Evolutionary conservation across 2,888 invertebrate species (phyloP), one percentile per base, ranked within the genome.

Genomic region (Phoenoteleia sp.): DNA sequence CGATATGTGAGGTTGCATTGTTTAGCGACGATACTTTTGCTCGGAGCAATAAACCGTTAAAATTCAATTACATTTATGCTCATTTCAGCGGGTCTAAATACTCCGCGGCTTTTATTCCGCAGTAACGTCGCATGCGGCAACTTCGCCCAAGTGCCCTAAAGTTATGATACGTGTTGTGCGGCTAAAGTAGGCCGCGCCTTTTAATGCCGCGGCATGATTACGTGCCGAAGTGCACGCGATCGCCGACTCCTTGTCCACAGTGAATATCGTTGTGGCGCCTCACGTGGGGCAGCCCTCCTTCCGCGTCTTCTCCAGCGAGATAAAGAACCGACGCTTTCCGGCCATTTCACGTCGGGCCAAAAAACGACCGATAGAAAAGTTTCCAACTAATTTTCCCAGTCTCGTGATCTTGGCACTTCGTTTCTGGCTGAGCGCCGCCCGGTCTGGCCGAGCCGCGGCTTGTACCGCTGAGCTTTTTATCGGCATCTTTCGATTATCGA

Each of bases 361-460:
- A 84, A 84, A 81, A 87, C 66, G 84, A 62, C 17, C 47, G 74
- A 62, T 58, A 72, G 81, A 84, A 86, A 86, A 88, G 58, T 88
- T 88, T 52, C 67, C 82, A 88, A 88, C 88, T 87, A 87, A 87
- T 88, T 89, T 87, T 85, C 85, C 62, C 79, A 79, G 86, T 83
- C 80, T 81, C 85, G 72, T 84, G 86, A 86, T 87, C 83, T 85
- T 77, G 77, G 66, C 75, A 75, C 87, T 86, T 87, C 83, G 75
- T 80, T 83, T 72, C 79, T 77, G 81, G 82, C 76, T 49, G 49
- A 69, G 36, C 82, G 71, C 54, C 47, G 54, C 33, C 62, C 58
- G n/a, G n/a, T n/a, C 47, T 56, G 60, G 67, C 54, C 45, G 64
- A 74, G 42, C 64, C 42, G 9, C 27, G 52, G 49, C 62, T 58